Percentiles rank a stretch among this genome's conserved stretches.
These are phyloP conservation scores for Zaprionus tsacasi DNA, from an alignment of 1,140 invertebrate species.

Conservation along the genomic window DNA sequence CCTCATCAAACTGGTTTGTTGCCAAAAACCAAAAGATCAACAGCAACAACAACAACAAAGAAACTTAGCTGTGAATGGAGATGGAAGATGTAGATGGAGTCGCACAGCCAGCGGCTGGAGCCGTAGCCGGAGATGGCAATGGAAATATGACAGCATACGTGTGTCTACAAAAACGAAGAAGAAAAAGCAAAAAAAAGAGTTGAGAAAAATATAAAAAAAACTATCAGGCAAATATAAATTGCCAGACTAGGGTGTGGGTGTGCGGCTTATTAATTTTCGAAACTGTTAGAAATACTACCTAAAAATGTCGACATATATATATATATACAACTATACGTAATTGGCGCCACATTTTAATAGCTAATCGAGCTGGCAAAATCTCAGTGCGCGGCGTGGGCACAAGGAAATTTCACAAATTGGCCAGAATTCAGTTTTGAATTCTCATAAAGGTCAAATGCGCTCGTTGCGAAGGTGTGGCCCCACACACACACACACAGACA, in stretches of 20 bases:
- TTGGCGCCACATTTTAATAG: conserved; percentile 49
- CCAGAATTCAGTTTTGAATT: conserved; percentile 44
- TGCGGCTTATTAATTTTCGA: conserved; percentile 66
- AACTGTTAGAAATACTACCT: conserved; percentile 49
- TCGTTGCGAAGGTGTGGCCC: conserved; percentile 54
- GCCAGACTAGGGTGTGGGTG: conserved; percentile 49
- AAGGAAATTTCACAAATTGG: conserved; percentile 51
- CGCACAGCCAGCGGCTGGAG: neutral
- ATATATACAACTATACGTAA: conserved; percentile 11
- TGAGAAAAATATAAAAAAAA: conserved; percentile 16
- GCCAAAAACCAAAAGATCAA: conserved; percentile 24
- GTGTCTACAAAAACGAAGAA: conserved; percentile 53
- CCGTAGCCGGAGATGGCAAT: conserved; percentile 37
- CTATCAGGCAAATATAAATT: conserved; percentile 42
- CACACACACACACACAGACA: conserved; percentile 6
- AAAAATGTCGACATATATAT: conserved; percentile 15
- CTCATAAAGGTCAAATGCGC: conserved; percentile 64
- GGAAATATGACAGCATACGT: conserved; percentile 74
- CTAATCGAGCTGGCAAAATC: conserved; percentile 40
- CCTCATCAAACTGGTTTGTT: conserved; percentile 62
- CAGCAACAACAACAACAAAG: neutral
- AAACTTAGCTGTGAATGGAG: conserved; percentile 22
- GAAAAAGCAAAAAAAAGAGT: conserved; percentile 8
- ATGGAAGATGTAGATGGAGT: conserved; percentile 25
- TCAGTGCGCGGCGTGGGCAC: conserved; percentile 21